Percentiles rank a stretch among this genome's conserved stretches.
Evolutionary conservation across 2,113 vertebrate species (phyloP).

Genomic region (Cryptotis parvus): DNA sequence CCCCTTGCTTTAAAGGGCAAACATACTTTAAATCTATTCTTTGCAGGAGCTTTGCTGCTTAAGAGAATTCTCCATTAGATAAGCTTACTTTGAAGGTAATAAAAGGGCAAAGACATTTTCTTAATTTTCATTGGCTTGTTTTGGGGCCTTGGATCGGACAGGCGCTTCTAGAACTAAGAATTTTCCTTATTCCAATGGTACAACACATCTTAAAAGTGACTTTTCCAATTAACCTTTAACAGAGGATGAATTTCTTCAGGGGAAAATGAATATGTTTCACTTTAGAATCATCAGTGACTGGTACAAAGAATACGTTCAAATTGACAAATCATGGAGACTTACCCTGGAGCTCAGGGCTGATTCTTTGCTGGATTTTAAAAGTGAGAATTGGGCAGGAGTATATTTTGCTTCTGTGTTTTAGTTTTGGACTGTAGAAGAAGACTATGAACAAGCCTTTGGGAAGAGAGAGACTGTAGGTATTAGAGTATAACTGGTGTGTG

Average conservation of each 20-base stretch:
- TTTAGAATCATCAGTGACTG: not conserved
- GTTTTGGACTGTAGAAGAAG: not conserved
- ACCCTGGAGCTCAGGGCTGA: not conserved
- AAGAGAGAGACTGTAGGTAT: not conserved
- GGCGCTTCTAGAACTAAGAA: not conserved
- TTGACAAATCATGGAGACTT: not conserved
- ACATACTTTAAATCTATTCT: not conserved
- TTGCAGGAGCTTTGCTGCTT: not conserved
- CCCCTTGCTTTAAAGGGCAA: not conserved
- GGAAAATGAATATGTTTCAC: not conserved
- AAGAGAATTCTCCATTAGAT: not conserved
- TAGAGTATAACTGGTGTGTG: not conserved
- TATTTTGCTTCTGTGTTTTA: not conserved
- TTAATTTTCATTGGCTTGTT: not conserved
- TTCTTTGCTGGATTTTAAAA: not conserved
- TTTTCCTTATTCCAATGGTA: not conserved
- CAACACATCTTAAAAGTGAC: not conserved
- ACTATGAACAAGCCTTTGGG: not conserved
- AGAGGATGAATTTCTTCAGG: not conserved
- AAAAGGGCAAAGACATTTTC: not conserved
- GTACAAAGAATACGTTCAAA: not conserved
- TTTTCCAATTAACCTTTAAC: not conserved
- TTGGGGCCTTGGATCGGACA: not conserved
- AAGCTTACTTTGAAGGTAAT: not conserved
- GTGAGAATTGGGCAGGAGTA: not conserved